Evolutionary conservation across 2,113 vertebrate genomes (phyloP).

Genomic region (Siniperca chuatsi): DNA sequence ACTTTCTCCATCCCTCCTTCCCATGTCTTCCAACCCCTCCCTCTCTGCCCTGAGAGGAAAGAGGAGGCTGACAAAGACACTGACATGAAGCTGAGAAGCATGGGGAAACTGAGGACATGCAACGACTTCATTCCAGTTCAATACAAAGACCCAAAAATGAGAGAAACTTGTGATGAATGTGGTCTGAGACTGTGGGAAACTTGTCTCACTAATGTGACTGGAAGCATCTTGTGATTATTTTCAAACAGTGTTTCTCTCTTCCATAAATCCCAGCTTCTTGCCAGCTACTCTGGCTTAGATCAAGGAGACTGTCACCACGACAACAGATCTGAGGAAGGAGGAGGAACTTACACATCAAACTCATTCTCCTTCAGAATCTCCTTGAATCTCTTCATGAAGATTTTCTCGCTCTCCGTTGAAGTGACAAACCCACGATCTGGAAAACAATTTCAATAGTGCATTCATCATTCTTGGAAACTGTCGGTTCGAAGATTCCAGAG

Average conservation of each 20-base stretch:
- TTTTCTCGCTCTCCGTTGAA: conserved; percentile 91
- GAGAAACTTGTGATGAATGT: conserved; percentile 27
- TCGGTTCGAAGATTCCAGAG: background rate
- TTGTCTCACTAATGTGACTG: conserved; percentile 18
- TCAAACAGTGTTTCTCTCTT: conserved; percentile 17
- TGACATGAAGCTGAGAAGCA: conserved; percentile 4
- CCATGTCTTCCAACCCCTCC: background rate
- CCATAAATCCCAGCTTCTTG: background rate
- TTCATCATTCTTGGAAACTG: conserved; percentile 1
- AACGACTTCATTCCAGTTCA: background rate
- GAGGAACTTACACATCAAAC: conserved; percentile 92
- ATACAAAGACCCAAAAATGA: conserved; percentile 15
- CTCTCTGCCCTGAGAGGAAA: conserved; percentile 17
- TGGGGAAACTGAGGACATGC: conserved; percentile 26
- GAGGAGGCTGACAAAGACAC: conserved; percentile 8
- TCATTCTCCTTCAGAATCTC: conserved; percentile 94
- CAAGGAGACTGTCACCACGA: background rate
- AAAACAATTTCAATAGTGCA: conserved; percentile 61
- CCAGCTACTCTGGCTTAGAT: no score
- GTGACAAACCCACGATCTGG: conserved; percentile 90
- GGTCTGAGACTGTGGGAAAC: conserved; percentile 14
- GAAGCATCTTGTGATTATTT: conserved; percentile 38
- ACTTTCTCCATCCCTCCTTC: conserved; percentile 31
- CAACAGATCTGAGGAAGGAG: background rate
- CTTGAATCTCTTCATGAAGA: conserved; percentile 94